Evolutionary conservation across 2,888 invertebrate species (phyloP).

Genomic region (Eutolmus rufibarbis): DNA sequence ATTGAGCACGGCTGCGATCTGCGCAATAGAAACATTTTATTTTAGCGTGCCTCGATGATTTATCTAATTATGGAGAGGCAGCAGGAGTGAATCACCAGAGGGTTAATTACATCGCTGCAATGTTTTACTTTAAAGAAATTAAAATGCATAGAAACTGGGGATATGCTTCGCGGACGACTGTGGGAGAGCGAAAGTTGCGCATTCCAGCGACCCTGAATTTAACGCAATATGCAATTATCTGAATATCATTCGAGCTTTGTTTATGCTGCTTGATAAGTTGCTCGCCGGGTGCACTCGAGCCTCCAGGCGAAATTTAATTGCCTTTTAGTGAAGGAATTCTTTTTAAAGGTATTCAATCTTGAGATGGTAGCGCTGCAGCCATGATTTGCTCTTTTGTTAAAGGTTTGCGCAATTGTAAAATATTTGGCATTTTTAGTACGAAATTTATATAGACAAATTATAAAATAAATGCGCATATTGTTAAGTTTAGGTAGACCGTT

Average conservation of each 20-base stretch:
- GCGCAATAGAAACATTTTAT: neutral
- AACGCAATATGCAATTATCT: neutral
- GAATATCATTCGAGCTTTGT: neutral
- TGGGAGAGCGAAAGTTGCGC: neutral
- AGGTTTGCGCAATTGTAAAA: neutral
- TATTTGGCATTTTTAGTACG: neutral
- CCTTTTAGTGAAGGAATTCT: neutral
- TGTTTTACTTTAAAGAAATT: neutral
- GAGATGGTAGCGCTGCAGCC: neutral
- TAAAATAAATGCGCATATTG: neutral
- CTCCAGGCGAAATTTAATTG: neutral
- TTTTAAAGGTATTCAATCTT: neutral
- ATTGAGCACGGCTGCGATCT: neutral
- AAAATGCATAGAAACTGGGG: neutral
- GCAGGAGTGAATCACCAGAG: constrained; percentile 9
- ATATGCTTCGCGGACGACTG: neutral
- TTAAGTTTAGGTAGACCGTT: neutral
- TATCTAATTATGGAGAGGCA: constrained; percentile 14
- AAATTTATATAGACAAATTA: neutral
- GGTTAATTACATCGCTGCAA: neutral
- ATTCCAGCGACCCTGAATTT: neutral
- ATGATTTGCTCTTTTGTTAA: neutral
- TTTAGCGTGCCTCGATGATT: neutral
- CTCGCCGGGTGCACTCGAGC: neutral
- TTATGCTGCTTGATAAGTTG: neutral